A percentile compares a stretch with the other conserved stretches of the same genome.
phyloP scores from a whole-genome alignment of 2,888 invertebrate species.

The Nephrotoma appendiculata region DNA sequence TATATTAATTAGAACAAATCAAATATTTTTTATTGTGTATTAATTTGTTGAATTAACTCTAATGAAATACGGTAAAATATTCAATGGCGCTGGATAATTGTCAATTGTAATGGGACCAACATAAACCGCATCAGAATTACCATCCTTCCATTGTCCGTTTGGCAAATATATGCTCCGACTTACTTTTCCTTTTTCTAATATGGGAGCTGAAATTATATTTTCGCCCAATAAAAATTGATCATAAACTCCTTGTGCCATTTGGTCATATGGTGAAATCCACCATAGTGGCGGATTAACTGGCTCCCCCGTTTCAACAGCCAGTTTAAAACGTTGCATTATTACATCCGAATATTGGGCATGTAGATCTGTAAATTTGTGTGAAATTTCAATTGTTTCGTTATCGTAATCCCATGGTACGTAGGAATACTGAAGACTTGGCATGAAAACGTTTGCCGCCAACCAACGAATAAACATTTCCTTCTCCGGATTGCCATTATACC shows the following conservation, averaged over 20 bases:
- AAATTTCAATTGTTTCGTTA: slow-evolving; percentile 42
- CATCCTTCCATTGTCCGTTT: slow-evolving; percentile 55
- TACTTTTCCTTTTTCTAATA: slow-evolving; percentile 44
- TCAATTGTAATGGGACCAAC: slow-evolving; percentile 46
- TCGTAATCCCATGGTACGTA: slow-evolving; percentile 62
- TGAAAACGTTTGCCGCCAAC: slow-evolving; percentile 58
- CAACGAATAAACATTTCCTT: slow-evolving; percentile 56
- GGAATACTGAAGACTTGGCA: slow-evolving; percentile 66
- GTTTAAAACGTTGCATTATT: slow-evolving; percentile 46
- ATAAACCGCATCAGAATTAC: slow-evolving; percentile 32
- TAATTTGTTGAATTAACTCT: slow-evolving; percentile 17
- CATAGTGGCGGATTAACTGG: slow-evolving; percentile 73
- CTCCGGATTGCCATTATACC: slow-evolving; percentile 36
- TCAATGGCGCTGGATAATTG: slow-evolving; percentile 50
- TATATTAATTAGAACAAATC: too few species aligned
- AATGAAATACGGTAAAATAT: slow-evolving; percentile 54
- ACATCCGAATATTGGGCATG: slow-evolving; percentile 46
- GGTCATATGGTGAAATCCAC: slow-evolving; percentile 64
- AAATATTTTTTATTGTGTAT: too few species aligned
- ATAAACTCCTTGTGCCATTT: slow-evolving; percentile 40
- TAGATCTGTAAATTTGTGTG: slow-evolving; percentile 45
- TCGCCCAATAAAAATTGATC: slow-evolving; percentile 66
- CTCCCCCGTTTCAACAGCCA: slow-evolving; percentile 42
- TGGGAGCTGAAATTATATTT: slow-evolving; percentile 61
- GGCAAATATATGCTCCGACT: slow-evolving; percentile 63